A percentile compares a stretch with the other conserved stretches of the same genome.
phyloP scores from a whole-genome alignment of 2,888 invertebrate species.

The Chironomus riparius region DNA sequence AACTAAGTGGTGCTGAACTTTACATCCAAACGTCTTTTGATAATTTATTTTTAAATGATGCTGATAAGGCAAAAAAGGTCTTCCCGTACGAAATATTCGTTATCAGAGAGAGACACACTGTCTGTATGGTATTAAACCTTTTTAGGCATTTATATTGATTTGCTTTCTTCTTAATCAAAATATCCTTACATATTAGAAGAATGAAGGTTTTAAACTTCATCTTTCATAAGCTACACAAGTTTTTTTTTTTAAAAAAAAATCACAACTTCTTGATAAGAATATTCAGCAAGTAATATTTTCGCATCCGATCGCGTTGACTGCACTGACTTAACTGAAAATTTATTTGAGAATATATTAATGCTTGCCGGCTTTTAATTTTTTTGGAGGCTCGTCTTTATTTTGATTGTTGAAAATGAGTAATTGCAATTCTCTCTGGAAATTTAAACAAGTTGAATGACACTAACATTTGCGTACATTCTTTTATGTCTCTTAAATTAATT shows the following conservation, averaged over 20 bases:
- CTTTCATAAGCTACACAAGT: not conserved
- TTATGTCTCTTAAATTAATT: not conserved
- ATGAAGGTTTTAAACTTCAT: not conserved
- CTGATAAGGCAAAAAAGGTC: not conserved
- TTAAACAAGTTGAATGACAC: not conserved
- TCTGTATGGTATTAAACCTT: not conserved
- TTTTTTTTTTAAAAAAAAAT: constrained; percentile 1
- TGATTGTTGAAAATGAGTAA: not conserved
- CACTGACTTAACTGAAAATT: constrained; percentile 7
- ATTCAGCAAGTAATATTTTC: not conserved
- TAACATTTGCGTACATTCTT: not conserved
- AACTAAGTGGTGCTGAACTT: no score
- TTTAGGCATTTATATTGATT: not conserved
- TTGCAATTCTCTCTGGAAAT: not conserved
- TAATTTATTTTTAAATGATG: not conserved
- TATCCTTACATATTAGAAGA: not conserved
- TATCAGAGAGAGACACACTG: not conserved
- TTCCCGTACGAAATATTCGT: not conserved
- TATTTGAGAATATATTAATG: not conserved
- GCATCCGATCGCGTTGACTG: not conserved
- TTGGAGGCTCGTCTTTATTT: constrained; percentile 13
- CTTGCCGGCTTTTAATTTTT: not conserved
- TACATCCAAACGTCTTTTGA: not conserved
- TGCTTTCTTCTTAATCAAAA: not conserved
- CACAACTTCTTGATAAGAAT: constrained; percentile 8